Conservation (phyloP, 2,888 invertebrate species). For the Pristionchus exspectatus region DNA sequence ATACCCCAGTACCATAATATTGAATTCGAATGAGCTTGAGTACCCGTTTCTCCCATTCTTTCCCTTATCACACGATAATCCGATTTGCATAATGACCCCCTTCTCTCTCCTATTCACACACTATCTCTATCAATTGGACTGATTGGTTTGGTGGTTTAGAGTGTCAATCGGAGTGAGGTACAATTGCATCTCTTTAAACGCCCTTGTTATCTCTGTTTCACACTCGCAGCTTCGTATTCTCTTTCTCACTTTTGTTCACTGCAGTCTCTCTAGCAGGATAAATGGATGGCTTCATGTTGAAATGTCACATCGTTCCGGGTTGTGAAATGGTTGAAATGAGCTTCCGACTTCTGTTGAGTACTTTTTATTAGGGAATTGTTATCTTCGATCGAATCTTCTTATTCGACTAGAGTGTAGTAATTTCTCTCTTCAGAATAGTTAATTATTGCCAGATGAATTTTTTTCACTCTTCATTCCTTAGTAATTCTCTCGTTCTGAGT, state of each 20-base stretch:
- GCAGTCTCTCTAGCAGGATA: slow-evolving; percentile 22
- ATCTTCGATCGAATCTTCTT: not conserved
- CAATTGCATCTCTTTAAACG: not conserved
- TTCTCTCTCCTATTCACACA: slow-evolving; percentile 3
- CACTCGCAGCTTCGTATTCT: slow-evolving; percentile 17
- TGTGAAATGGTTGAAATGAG: slow-evolving; percentile 25
- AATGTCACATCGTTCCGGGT: not conserved
- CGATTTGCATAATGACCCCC: slow-evolving; percentile 27
- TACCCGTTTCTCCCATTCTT: slow-evolving; percentile 1
- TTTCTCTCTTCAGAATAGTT: not conserved
- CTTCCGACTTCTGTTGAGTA: slow-evolving; percentile 12
- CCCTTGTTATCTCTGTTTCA: slow-evolving; percentile 13
- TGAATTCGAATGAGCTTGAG: slow-evolving; percentile 45
- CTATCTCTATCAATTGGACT: not conserved
- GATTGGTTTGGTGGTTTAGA: not conserved
- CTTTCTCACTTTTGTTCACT: slow-evolving; percentile 22
- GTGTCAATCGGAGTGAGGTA: slow-evolving; percentile 1
- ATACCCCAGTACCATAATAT: slow-evolving; percentile 45
- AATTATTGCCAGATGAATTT: not conserved
- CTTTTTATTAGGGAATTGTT: not conserved
- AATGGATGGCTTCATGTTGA: slow-evolving; percentile 44
- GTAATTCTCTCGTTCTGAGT: not conserved
- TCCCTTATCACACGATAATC: not conserved
- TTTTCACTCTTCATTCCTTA: not conserved
- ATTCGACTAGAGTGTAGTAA: not conserved